phyloP scores from a whole-genome alignment of 2,797 vertebrate genomes.

The Chaetodon trifasciatus region DNA sequence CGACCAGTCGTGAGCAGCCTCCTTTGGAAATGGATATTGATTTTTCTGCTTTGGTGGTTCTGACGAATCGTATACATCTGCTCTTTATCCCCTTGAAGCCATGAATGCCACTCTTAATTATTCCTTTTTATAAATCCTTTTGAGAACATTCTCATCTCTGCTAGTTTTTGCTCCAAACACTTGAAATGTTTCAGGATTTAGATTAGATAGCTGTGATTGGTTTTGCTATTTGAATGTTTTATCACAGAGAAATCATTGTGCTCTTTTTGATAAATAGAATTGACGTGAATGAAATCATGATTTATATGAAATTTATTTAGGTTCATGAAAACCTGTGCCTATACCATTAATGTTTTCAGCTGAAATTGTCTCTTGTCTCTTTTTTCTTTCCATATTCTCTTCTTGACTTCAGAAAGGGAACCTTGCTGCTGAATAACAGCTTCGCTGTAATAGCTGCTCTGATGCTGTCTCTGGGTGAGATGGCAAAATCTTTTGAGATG shows the following conservation, averaged over 20 bases:
- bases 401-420: constrained; percentile 86
- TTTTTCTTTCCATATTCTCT: neutral
- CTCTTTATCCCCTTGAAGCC: neutral
- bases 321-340: neutral
- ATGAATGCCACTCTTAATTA: neutral
- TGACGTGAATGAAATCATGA: neutral
- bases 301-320: neutral
- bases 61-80: neutral
- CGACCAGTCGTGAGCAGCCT: neutral
- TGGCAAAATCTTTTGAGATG: constrained; percentile 91
- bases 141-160: neutral
- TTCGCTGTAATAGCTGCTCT: constrained; percentile 90
- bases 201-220: neutral
- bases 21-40: neutral
- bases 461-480: constrained; percentile 88
- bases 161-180: neutral
- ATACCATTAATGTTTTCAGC: neutral
- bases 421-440: constrained; percentile 90
- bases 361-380: neutral
- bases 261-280: neutral
- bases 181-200: constrained; percentile 15
- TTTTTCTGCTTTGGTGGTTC: constrained; percentile 19
- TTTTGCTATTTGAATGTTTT: neutral
- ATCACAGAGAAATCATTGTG: neutral
- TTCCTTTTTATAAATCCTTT: neutral